Percentiles rank a stretch among this genome's conserved stretches.
phyloP scores from a whole-genome alignment of 1,140 invertebrate species.

The Steinernema khuongi region DNA sequence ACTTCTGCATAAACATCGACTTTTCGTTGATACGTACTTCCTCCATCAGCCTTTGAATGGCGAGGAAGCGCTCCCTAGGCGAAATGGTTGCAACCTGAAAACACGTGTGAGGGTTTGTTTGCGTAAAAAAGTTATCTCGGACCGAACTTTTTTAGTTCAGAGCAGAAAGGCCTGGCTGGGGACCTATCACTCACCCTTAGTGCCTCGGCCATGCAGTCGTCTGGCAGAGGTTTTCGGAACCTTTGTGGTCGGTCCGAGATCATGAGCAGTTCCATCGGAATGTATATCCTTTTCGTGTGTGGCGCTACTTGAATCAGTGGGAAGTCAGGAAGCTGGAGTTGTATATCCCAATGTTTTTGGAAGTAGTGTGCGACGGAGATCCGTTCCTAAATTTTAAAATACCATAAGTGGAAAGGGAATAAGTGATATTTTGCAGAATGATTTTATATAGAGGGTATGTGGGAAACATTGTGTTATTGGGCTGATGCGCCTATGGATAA shows the following conservation, averaged over 20 bases:
- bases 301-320: not conserved
- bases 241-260: not conserved
- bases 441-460: too few species aligned
- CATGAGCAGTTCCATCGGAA: slow-evolving; percentile 1
- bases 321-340: not conserved
- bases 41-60: not conserved
- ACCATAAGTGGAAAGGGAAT: too few species aligned
- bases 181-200: not conserved
- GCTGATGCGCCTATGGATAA: too few species aligned
- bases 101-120: too few species aligned
- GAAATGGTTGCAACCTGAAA: not conserved
- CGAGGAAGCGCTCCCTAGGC: not conserved
- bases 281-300: not conserved
- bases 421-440: too few species aligned
- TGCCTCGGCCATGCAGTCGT: not conserved
- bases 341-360: not conserved
- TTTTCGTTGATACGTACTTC: not conserved
- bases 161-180: too few species aligned
- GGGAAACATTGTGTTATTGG: too few species aligned
- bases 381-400: not conserved
- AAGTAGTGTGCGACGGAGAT: not conserved
- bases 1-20: not conserved
- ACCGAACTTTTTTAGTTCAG: too few species aligned
- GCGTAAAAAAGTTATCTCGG: too few species aligned
- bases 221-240: not conserved